phyloP scores from a whole-genome alignment of 2,113 vertebrate species.

The Cottus gobio region DNA sequence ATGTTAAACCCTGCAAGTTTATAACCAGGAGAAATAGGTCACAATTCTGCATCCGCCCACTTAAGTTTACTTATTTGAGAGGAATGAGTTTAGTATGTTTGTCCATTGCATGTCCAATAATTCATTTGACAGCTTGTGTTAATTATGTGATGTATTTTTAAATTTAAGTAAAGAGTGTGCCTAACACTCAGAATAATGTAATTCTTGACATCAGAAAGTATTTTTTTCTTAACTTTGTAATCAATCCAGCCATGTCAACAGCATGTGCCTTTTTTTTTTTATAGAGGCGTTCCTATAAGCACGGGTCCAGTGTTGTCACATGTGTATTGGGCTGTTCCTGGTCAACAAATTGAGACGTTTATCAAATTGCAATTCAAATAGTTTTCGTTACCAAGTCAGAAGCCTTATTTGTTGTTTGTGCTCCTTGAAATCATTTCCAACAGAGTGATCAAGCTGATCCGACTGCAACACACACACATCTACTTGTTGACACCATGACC shows the following conservation, averaged over 20 bases:
- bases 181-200: not conserved
- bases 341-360: slow-evolving; percentile 9
- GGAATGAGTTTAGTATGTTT: not conserved
- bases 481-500: not conserved
- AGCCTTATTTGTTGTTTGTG: not conserved
- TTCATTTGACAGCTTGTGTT: not conserved
- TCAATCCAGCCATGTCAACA: slow-evolving; percentile 15
- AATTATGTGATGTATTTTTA: not conserved
- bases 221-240: slow-evolving; percentile 3
- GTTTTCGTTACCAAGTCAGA: not conserved
- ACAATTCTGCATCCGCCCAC: not conserved
- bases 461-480: not conserved
- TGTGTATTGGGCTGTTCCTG: not conserved
- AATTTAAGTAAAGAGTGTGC: not conserved
- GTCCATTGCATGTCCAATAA: not conserved
- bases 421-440: not conserved
- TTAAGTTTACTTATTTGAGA: not conserved
- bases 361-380: not conserved
- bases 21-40: not conserved
- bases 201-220: not conserved
- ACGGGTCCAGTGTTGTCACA: not conserved
- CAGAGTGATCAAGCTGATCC: not conserved
- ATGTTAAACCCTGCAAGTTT: not conserved
- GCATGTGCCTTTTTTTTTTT: slow-evolving; percentile 12
- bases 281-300: slow-evolving; percentile 1